Evolutionary conservation across 2,113 vertebrate genomes (phyloP).

Genomic region (Epinephelus lanceolatus): DNA sequence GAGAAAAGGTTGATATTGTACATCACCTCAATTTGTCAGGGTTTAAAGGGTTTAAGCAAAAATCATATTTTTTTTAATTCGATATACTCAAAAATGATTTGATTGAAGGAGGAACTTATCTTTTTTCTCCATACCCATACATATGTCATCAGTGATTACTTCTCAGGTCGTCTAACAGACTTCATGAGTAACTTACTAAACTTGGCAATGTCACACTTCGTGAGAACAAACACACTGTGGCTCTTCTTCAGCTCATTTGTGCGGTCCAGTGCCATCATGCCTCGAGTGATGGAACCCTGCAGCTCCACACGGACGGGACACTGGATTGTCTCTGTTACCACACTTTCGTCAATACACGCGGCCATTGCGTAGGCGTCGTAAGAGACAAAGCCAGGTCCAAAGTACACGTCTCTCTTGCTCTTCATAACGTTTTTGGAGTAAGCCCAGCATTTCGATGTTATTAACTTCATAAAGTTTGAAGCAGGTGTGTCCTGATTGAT

Average conservation of each 20-base stretch:
- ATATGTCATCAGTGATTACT: not conserved
- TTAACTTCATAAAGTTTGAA: conserved; percentile 82
- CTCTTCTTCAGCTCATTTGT: conserved; percentile 72
- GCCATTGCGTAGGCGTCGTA: conserved; percentile 84
- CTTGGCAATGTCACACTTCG: conserved; percentile 75
- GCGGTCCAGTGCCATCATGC: conserved; percentile 84
- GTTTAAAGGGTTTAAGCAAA: not conserved
- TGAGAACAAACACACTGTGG: conserved; percentile 77
- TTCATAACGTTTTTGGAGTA: conserved; percentile 62
- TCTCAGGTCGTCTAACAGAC: conserved; percentile 71
- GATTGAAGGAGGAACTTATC: not conserved
- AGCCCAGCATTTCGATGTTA: conserved; percentile 79
- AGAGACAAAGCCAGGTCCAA: conserved; percentile 81
- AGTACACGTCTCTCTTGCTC: conserved; percentile 67
- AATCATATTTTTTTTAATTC: too few species aligned
- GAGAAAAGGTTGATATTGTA: not conserved
- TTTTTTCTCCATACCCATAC: not conserved
- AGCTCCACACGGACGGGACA: conserved; percentile 82
- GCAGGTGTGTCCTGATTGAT: conserved; percentile 75
- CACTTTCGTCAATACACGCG: conserved; percentile 77
- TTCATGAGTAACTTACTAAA: conserved; percentile 75
- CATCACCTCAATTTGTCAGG: not conserved
- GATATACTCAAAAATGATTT: not conserved
- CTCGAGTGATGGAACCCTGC: conserved; percentile 79
- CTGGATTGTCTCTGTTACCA: conserved; percentile 75